Conservation (phyloP, 2,113 vertebrate species). For the Falco punctatus region DNA sequence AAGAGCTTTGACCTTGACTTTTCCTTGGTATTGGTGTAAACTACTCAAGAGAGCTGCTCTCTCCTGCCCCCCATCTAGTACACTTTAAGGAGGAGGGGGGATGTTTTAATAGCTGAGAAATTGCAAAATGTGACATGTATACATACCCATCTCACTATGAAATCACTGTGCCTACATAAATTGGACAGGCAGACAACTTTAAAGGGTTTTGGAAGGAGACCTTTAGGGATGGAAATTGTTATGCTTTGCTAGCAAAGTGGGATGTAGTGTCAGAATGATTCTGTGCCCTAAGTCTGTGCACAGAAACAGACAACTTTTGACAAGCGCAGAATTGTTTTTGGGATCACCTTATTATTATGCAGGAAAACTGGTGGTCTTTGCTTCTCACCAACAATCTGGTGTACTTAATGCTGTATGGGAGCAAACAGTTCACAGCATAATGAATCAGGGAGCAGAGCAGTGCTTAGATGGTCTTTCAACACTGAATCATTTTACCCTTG, state of each 20-base stretch:
- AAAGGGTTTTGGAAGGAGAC: background rate
- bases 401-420: background rate
- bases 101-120: background rate
- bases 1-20: background rate
- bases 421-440: background rate
- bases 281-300: background rate
- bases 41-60: background rate
- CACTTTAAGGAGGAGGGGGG: background rate
- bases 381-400: background rate
- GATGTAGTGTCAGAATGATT: background rate
- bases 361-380: background rate
- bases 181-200: background rate
- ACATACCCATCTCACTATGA: background rate
- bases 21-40: background rate
- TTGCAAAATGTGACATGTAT: background rate
- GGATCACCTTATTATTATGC: background rate
- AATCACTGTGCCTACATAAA: background rate
- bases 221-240: background rate
- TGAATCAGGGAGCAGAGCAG: background rate
- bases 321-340: background rate
- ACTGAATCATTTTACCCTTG: background rate
- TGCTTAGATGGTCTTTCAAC: background rate
- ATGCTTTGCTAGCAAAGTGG: background rate
- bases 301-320: background rate
- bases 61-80: background rate